Conservation (phyloP, 2,113 vertebrate genomes). For the Tursiops truncatus region DNA sequence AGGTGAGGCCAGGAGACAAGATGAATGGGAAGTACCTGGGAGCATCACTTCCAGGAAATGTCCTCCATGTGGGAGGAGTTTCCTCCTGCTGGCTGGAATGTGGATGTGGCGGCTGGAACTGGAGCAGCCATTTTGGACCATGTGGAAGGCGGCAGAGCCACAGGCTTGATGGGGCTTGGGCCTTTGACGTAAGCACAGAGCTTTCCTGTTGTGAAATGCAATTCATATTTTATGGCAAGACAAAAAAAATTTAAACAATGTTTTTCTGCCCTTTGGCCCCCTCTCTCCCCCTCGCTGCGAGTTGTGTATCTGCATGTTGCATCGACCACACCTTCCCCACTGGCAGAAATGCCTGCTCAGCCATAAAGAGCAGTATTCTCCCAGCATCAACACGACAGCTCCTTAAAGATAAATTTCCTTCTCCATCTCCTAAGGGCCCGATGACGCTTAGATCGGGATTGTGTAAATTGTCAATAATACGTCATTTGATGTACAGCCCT, state of each 20-base stretch:
- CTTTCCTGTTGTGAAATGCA: not conserved
- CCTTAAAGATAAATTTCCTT: not conserved
- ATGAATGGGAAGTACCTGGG: not conserved
- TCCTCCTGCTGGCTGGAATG: not conserved
- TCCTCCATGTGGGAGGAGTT: not conserved
- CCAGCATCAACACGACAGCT: not conserved
- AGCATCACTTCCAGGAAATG: not conserved
- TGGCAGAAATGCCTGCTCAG: not conserved
- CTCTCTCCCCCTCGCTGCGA: not conserved
- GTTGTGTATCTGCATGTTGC: not conserved
- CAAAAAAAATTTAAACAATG: not conserved
- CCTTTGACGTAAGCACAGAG: not conserved
- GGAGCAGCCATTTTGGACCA: not conserved
- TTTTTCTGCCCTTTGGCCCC: not conserved
- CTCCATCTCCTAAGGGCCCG: not conserved
- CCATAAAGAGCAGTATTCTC: not conserved
- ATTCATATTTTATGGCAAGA: not conserved
- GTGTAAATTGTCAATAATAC: not conserved
- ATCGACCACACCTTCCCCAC: not conserved
- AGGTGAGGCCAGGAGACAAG: not conserved
- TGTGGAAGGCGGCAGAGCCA: not conserved
- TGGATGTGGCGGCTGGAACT: not conserved
- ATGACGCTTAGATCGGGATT: not conserved
- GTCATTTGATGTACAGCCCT: not conserved
- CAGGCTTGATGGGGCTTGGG: not conserved